Base-by-base conservation (phyloP, 1,140 invertebrate species). In the Zophobas morio region DNA sequence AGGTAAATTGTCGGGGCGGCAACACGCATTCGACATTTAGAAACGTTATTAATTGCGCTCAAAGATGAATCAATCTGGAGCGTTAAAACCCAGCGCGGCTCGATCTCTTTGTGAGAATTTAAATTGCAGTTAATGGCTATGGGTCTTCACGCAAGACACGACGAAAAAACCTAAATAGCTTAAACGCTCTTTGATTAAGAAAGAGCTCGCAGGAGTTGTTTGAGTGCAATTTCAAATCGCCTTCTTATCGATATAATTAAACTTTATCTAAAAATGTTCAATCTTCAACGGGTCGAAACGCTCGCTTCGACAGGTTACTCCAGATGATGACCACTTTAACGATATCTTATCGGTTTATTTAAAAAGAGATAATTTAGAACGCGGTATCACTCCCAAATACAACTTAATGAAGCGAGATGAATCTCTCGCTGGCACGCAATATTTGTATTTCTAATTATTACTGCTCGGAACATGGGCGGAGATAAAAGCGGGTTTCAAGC, bases 181-280 rank as follows among this genome's bases (percentile, higher is more conserved):
- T 37, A 51, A 51, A 51, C 49, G 49, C 49, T 51, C 49, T 51
- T 51, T 51, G 49, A 51, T 51, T 51, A 51, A 51, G 49, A 51
- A 4, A 51, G 49, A 51, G 49, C 49, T 51, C 49, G 49, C 49
- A 51, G 49, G 49, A 51, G 49, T 51, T 47, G 51, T 54, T 60
- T 39, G 72, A 74, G 72, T 74, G 72, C 72, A 53, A 74, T 74
- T 74, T 74, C 72, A 57, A 74, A 74, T 74, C 54, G 39, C 72
- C 46, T 57, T 57, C 39, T 74, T 74, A 74, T 74, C 72, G 72
- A 74, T 74, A 57, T 74, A 74, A 74, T 74, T 74, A 74, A 74
- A 40, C n/a, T 57, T 74, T 74, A 74, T 74, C 72, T 74, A 56
- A 74, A 57, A 74, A 46, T 74, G 72, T 74, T 57, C 47, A 72